phyloP scores from a whole-genome alignment of 2,888 invertebrate genomes.

The Plebejus argus region DNA sequence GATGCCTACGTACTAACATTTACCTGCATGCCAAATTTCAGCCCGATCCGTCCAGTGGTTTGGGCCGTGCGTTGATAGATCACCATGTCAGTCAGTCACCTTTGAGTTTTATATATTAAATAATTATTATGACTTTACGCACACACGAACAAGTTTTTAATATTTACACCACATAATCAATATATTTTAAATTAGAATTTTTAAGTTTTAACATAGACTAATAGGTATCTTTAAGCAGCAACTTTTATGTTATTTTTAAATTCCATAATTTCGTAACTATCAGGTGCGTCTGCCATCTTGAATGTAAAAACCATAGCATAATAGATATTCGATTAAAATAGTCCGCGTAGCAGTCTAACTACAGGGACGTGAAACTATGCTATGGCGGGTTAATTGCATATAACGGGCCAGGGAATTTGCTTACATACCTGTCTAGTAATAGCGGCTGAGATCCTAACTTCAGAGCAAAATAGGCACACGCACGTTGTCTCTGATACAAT shows the following conservation, averaged over 20 bases:
- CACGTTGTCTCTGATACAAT: neutral
- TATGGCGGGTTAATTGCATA: neutral
- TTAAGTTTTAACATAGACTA: no score
- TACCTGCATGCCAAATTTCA: no score
- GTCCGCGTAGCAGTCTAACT: neutral
- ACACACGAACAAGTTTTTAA: no score
- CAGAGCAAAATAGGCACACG: neutral
- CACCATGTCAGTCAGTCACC: no score
- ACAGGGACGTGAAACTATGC: neutral
- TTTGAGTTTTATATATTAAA: no score
- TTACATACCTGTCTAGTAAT: neutral
- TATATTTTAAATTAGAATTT: no score
- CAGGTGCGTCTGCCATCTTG: neutral
- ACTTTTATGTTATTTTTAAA: neutral
- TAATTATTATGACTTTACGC: no score
- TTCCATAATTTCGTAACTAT: neutral
- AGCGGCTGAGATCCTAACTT: neutral
- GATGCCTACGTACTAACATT: no score
- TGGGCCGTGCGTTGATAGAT: no score
- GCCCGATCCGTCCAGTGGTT: no score
- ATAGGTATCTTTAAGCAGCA: no score
- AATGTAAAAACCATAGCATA: neutral
- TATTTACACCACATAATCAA: no score
- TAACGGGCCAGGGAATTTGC: constrained; percentile 1
- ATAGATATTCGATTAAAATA: constrained; percentile 19